Percentiles rank a stretch among this genome's conserved stretches.
These are phyloP conservation scores for Ectropis crepuscularia DNA, from an alignment of 2,888 invertebrate species.

Conservation along the genomic window DNA sequence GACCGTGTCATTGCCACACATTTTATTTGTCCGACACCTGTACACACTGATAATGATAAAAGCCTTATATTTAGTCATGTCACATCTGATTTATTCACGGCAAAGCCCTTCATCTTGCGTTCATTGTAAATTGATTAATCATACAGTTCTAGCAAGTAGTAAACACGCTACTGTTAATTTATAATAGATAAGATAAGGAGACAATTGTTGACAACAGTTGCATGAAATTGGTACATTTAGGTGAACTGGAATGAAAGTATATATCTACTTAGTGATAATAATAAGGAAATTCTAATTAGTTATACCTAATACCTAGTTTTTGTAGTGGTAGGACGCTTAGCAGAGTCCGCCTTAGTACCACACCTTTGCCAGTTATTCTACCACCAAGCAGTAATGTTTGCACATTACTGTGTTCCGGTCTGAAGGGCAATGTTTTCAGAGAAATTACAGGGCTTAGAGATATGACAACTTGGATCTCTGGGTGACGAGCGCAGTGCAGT, in stretches of 20 bases:
- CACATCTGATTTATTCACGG: constrained; percentile 63
- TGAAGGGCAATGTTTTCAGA: no score
- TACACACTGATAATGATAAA: constrained; percentile 48
- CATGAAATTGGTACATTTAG: constrained; percentile 8
- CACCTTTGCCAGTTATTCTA: no score
- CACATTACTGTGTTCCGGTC: no score
- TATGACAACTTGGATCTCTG: no score
- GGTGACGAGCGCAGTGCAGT: no score
- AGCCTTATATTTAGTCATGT: constrained; percentile 62
- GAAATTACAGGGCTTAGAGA: no score
- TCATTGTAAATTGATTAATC: constrained; percentile 71
- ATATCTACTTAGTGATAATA: neutral
- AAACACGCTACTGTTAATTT: constrained; percentile 68
- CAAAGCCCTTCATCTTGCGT: constrained; percentile 60
- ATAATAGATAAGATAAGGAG: constrained; percentile 65
- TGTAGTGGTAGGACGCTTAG: no score
- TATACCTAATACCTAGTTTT: no score
- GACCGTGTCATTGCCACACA: constrained; percentile 64
- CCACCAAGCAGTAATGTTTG: no score
- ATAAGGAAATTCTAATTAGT: no score
- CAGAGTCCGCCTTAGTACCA: no score
- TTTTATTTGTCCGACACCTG: constrained; percentile 56
- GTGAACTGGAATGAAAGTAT: neutral
- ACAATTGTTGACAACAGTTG: constrained; percentile 42
- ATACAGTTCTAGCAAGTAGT: constrained; percentile 47